Base-by-base conservation (phyloP, 2,888 invertebrate genomes). In the Spatulosminthurus flaviceps region DNA sequence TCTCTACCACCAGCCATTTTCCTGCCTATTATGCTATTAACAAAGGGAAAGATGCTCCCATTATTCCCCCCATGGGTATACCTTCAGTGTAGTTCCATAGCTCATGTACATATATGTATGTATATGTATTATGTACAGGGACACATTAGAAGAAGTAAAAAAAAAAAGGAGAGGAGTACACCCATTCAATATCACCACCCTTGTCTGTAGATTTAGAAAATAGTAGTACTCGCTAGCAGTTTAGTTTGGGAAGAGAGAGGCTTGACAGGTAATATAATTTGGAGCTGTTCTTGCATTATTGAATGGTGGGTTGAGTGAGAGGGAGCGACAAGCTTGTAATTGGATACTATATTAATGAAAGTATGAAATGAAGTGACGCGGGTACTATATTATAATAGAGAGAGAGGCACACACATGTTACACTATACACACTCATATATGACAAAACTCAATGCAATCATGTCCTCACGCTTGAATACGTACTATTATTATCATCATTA, bases 331-430 rank as follows among this genome's bases (percentile, higher is more conserved):
- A 72, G 81, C 78, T 77, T 82, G 84, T 84, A 84, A 84, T 81
- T 81, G 79, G 83, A 84, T 84, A 83, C 78, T 81, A 82, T 80
- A 83, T 82, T 83, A 83, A 82, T 82, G 82, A 83, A 82, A 73
- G 77, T 26, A 43, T 77, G 77, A 41, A 77, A 69, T 77, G 69
- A 77, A 77, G 42, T 28, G 51, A 51, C n/a, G 41, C 70, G 34
- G 41, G 28, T 41, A 41, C 34, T 42, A 34, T 21, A 70, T 41
- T 70, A 41, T 34, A 7, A 7, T 34, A 34, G 34, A n/a, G n/a
- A n/a, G n/a, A n/a, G n/a, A n/a, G n/a, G n/a, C n/a, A n/a, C n/a
- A n/a, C n/a, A n/a, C n/a, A n/a, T n/a, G n/a, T n/a, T n/a, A n/a
- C n/a, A n/a, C n/a, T n/a, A n/a, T n/a, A n/a, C n/a, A n/a, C n/a